Conservation (phyloP, 2,797 vertebrate species). For the Oryzias sinensis region DNA sequence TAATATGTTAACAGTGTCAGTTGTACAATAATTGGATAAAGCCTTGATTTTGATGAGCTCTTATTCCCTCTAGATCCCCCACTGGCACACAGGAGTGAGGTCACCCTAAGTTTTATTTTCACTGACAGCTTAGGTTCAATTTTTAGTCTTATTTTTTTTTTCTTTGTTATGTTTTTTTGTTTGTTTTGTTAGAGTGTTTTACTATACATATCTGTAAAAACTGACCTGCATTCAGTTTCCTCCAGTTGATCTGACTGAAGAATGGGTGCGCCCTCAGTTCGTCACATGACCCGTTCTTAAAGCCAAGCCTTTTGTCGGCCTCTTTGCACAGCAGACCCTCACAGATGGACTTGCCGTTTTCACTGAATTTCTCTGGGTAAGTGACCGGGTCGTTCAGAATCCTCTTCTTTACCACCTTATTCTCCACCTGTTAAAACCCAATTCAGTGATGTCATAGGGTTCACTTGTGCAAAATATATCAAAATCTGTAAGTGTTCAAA, state of each 20-base stretch:
- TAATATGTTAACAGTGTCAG: no score
- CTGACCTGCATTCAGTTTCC: conserved; percentile 85
- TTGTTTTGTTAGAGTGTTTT: not conserved
- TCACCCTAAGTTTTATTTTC: no score
- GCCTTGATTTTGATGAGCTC: no score
- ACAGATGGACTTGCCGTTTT: conserved; percentile 78
- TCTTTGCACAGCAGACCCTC: conserved; percentile 83
- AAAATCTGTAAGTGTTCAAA: no score
- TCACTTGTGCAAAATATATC: no score
- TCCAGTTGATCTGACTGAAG: conserved; percentile 84
- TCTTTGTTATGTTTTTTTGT: no score
- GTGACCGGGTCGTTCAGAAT: conserved; percentile 76
- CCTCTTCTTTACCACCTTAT: conserved; percentile 84
- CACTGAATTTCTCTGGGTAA: conserved; percentile 82
- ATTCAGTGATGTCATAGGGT: no score
- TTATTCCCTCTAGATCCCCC: no score
- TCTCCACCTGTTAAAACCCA: conserved; percentile 80
- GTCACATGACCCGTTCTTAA: conserved; percentile 76
- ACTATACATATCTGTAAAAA: not conserved
- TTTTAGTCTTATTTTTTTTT: no score
- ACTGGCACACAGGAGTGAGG: no score
- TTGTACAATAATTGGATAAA: no score
- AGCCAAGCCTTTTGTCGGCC: conserved; percentile 79
- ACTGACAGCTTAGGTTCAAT: no score
- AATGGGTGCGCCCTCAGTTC: conserved; percentile 76